Percentiles rank a stretch among this genome's conserved stretches.
phyloP scores from a whole-genome alignment of 2,888 invertebrate species.

The Ypsolopha scabrella region DNA sequence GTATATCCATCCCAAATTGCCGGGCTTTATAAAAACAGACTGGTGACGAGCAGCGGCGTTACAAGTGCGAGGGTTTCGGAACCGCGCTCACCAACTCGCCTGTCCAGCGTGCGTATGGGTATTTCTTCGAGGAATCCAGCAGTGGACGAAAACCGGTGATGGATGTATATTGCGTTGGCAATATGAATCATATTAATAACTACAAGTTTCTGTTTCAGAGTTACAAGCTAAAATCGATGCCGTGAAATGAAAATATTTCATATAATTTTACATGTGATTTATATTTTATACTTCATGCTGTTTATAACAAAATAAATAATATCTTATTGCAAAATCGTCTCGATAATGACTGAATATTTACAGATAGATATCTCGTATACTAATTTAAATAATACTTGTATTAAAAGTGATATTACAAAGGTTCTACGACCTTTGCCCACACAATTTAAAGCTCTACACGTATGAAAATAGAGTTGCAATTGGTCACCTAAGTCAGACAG shows the following conservation, averaged over 20 bases:
- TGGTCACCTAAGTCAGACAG: constrained; percentile 25
- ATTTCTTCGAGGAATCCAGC: too few relatives aligned
- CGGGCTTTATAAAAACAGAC: too few relatives aligned
- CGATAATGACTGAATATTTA: neutral
- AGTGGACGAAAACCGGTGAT: too few relatives aligned
- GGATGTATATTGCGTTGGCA: too few relatives aligned
- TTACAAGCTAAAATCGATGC: constrained; percentile 16
- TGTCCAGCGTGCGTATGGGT: too few relatives aligned
- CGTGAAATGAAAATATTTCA: neutral
- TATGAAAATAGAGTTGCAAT: neutral
- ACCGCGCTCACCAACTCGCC: too few relatives aligned
- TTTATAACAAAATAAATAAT: constrained; percentile 2
- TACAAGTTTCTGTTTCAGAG: constrained; percentile 25
- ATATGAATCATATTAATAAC: too few relatives aligned
- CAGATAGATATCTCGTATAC: neutral
- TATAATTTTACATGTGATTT: constrained; percentile 4
- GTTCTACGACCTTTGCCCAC: neutral
- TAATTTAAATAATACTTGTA: neutral
- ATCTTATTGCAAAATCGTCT: neutral
- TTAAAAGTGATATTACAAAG: too few relatives aligned
- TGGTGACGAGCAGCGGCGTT: too few relatives aligned
- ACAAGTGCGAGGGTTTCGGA: too few relatives aligned
- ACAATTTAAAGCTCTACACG: neutral
- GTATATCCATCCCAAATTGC: too few relatives aligned
- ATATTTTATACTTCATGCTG: constrained; percentile 8